These are phyloP conservation scores for Plectropomus leopardus DNA, from an alignment of 2,113 vertebrate species.

Conservation along the genomic window DNA sequence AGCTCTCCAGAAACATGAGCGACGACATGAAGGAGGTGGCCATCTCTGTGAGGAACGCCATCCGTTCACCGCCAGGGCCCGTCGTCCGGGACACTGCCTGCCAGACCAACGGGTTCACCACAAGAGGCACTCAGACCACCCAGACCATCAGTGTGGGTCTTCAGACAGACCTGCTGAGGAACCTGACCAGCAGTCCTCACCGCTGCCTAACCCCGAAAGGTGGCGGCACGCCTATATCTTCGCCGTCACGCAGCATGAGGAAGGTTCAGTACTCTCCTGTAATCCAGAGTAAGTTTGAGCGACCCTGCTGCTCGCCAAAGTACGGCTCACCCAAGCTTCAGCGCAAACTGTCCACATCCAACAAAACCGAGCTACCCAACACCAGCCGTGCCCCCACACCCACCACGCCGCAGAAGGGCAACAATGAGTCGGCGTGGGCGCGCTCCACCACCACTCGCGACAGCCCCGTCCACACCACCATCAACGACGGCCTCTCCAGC, in stretches of 20 bases:
- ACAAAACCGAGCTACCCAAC: conserved; percentile 75
- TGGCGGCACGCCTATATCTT: conserved; percentile 91
- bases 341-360: conserved; percentile 84
- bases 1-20: conserved; percentile 94
- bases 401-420: conserved; percentile 90
- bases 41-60: conserved; percentile 91
- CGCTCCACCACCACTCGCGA: conserved; percentile 97
- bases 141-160: conserved; percentile 94
- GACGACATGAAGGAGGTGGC: conserved; percentile 99
- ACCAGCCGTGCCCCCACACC: conserved; percentile 81
- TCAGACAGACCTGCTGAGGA: conserved; percentile 93
- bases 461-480: conserved; percentile 97
- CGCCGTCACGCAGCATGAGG: conserved; percentile 92
- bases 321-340: conserved; percentile 97
- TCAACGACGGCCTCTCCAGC: conserved; percentile 98
- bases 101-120: conserved; percentile 94
- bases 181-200: conserved; percentile 95
- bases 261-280: conserved; percentile 93
- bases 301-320: conserved; percentile 97
- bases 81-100: conserved; percentile 89
- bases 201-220: conserved; percentile 96
- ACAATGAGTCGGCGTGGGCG: conserved; percentile 97
- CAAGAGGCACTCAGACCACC: conserved; percentile 91
- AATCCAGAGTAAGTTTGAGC: conserved; percentile 96
- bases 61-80: conserved; percentile 83